These are phyloP conservation scores for Myopa tessellatipennis DNA, from an alignment of 2,888 invertebrate species.

Conservation along the genomic window DNA sequence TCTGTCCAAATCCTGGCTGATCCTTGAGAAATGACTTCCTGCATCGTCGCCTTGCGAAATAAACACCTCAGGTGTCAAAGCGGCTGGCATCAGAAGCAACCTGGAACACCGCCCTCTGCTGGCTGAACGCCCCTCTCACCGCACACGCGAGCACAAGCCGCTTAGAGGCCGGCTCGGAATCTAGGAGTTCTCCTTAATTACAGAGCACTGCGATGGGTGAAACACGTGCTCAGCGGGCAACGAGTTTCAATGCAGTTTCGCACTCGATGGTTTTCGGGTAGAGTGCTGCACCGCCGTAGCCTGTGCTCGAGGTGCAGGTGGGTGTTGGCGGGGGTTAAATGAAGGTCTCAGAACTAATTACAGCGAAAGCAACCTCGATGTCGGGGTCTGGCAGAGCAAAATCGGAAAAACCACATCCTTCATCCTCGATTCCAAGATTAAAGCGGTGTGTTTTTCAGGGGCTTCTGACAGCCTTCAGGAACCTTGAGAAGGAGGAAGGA, in stretches of 20 bases:
- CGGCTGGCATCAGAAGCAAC: conserved; percentile 2
- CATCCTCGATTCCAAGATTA: not conserved
- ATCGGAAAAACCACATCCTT: conserved; percentile 28
- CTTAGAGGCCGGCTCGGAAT: conserved; percentile 7
- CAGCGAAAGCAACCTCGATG: not conserved
- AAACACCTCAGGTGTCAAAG: conserved; percentile 33
- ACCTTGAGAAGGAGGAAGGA: too few species aligned
- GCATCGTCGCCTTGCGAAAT: conserved; percentile 11
- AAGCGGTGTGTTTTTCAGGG: not conserved
- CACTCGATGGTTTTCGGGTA: not conserved
- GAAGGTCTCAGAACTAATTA: too few species aligned
- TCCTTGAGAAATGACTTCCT: conserved; percentile 31
- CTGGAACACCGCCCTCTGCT: not conserved
- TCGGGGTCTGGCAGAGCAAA: not conserved
- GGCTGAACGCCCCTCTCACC: not conserved
- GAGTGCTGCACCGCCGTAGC: too few species aligned
- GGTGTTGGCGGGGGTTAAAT: too few species aligned
- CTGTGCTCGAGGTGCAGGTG: too few species aligned
- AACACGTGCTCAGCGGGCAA: conserved; percentile 28
- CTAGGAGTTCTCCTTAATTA: conserved; percentile 32
- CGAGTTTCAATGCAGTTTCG: not conserved
- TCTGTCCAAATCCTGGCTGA: not conserved
- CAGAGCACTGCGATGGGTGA: conserved; percentile 23
- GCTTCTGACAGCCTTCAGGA: too few species aligned
- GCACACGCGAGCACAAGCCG: not conserved